Conservation (phyloP, 2,888 invertebrate genomes). For the Perdita meconis region DNA sequence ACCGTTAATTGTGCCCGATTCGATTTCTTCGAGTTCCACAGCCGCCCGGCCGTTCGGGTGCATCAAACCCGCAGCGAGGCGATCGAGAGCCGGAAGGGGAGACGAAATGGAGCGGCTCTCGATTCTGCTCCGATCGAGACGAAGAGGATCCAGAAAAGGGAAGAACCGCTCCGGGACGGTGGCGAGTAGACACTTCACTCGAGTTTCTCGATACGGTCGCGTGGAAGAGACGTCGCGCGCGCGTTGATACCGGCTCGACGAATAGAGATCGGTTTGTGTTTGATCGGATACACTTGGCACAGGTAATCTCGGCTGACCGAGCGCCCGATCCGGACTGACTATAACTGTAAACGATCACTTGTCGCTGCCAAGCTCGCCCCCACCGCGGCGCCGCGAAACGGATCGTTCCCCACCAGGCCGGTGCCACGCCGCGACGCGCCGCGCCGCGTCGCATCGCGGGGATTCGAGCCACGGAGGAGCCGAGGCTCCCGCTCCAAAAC, state of each 20-base stretch:
- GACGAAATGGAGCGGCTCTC: no score
- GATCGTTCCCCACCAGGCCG: constrained; percentile 43
- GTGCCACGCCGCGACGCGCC: constrained; percentile 23
- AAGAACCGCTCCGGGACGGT: background rate
- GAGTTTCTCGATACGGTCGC: constrained; percentile 28
- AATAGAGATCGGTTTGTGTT: constrained; percentile 54
- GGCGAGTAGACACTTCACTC: constrained; percentile 42
- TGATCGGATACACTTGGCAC: constrained; percentile 52
- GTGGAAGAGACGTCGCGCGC: constrained; percentile 24
- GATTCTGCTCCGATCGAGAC: background rate
- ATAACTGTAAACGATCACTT: constrained; percentile 84
- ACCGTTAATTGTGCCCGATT: constrained; percentile 68
- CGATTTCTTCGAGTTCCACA: constrained; percentile 42
- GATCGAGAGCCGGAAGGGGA: background rate
- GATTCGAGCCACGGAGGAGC: background rate
- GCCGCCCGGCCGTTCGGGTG: background rate
- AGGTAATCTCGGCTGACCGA: constrained; percentile 81
- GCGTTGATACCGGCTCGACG: constrained; percentile 53
- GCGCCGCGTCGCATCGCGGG: background rate
- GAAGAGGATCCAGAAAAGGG: background rate
- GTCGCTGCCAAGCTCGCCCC: constrained; percentile 78
- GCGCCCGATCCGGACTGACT: constrained; percentile 84
- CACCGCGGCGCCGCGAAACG: constrained; percentile 50
- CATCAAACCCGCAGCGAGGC: constrained; percentile 6
- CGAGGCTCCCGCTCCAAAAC: constrained; percentile 58